phyloP scores from a whole-genome alignment of 2,113 vertebrate genomes.

The Takifugu flavidus region DNA sequence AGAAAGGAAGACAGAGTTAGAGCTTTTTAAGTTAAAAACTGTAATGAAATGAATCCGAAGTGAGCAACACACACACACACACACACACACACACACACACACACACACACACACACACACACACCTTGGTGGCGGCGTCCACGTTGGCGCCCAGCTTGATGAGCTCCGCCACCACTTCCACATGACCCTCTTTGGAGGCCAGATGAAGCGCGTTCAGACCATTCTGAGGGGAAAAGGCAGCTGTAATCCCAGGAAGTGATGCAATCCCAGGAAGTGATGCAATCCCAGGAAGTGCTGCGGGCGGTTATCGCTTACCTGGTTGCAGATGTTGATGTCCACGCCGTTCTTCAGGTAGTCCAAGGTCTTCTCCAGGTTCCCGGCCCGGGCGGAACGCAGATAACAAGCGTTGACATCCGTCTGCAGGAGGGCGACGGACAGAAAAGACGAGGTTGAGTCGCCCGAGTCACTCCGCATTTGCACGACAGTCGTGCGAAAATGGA shows the following conservation, averaged over 20 bases:
- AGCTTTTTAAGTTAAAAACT: not conserved
- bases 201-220: constrained; percentile 97
- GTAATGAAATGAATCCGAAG: not conserved
- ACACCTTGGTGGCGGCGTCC: constrained; percentile 95
- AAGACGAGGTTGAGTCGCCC: not conserved
- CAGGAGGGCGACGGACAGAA: constrained; percentile 10
- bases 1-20: not conserved
- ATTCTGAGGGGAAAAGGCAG: constrained; percentile 74
- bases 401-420: constrained; percentile 96
- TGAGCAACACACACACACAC: no score
- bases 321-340: constrained; percentile 98
- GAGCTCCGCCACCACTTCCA: constrained; percentile 94
- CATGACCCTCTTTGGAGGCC: constrained; percentile 96
- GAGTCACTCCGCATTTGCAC: no score
- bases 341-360: constrained; percentile 97
- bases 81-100: no score
- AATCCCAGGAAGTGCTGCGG: no score
- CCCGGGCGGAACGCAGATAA: constrained; percentile 92
- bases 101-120: not conserved
- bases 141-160: constrained; percentile 92
- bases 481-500: no score
- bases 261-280: no score
- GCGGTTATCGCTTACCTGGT: constrained; percentile 79
- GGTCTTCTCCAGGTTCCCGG: constrained; percentile 95
- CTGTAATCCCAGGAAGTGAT: no score